Base-by-base conservation (phyloP, 1,140 invertebrate species). In the Aphidius gifuensis region DNA sequence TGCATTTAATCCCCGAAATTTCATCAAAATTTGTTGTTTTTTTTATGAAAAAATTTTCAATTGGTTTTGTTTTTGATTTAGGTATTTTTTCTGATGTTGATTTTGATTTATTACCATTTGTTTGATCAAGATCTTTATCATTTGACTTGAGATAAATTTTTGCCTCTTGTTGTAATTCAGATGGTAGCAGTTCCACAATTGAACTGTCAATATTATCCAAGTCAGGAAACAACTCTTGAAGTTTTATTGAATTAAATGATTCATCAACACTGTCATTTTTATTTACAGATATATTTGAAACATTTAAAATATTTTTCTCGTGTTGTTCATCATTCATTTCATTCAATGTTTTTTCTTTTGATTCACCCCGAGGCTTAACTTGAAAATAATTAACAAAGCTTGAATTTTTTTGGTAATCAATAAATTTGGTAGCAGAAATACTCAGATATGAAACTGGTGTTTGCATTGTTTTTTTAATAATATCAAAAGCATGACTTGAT, bases 341-440 rank as follows among this genome's bases (percentile, higher is more conserved):
- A 11, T 53, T 39, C 11, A 32, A n/a, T 40, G 32, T 16, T 4
- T 43, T 21, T 55, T 56, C 40, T 57, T 51, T 53, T 21, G 38
- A 49, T 39, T 44, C 60, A 43, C n/a, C 5, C 16, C 16, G 0
- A 46, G 66, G 70, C 60, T 73, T 72, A 32, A 32, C 23, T 74
- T 77, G 80, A 67, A 88, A 88, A 72, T 85, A 88, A 66, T 85
- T 84, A 23, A 77, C 72, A 59, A 88, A 87, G 69, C 81, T 84
- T 62, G 75, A 84, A 11, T 78, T 84, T 68, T 86, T 85, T 65
- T 85, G 85, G 47, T 72, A 76, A 64, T 87, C 83, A 70, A 88
- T 82, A 81, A 94, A 94, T 77, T 93, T 94, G 3, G 87, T 85
- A n/a, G 88, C 90, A 65, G 89, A 89, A 4, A 94, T 79, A 5